Conservation (phyloP, 2,888 invertebrate genomes). For the Lacanobia wlatinum region DNA sequence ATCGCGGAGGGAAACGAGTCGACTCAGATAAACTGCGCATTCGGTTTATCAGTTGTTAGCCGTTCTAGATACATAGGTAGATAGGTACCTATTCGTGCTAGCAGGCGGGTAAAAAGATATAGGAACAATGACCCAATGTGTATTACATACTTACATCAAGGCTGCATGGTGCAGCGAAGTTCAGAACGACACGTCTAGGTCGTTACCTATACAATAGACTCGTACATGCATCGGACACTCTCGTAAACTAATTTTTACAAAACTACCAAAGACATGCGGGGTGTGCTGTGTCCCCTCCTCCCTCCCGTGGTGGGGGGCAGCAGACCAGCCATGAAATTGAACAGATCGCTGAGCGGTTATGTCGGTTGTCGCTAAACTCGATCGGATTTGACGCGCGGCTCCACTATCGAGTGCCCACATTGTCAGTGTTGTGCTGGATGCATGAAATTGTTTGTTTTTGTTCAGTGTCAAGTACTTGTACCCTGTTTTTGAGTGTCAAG, state of each 20-base stretch:
- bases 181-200: not conserved
- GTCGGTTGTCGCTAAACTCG: constrained; percentile 2
- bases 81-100: not conserved
- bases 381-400: constrained; percentile 9
- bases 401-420: not conserved
- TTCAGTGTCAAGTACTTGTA: not conserved
- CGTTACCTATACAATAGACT: too few species aligned
- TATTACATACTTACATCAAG: too few species aligned
- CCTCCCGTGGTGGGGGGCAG: not conserved
- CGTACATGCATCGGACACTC: not conserved
- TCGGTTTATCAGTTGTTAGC: not conserved
- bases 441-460: not conserved
- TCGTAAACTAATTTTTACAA: not conserved
- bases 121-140: not conserved
- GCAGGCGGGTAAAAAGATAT: not conserved
- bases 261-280: constrained; percentile 1
- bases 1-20: not conserved
- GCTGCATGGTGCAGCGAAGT: too few species aligned
- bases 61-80: not conserved
- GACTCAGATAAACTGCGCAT: not conserved
- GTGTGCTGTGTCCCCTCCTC: not conserved
- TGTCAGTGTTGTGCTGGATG: not conserved
- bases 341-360: constrained; percentile 10
- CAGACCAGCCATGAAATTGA: constrained; percentile 39
- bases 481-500: too few species aligned